phyloP scores from a whole-genome alignment of 2,113 vertebrate species.

The Etheostoma cragini region DNA sequence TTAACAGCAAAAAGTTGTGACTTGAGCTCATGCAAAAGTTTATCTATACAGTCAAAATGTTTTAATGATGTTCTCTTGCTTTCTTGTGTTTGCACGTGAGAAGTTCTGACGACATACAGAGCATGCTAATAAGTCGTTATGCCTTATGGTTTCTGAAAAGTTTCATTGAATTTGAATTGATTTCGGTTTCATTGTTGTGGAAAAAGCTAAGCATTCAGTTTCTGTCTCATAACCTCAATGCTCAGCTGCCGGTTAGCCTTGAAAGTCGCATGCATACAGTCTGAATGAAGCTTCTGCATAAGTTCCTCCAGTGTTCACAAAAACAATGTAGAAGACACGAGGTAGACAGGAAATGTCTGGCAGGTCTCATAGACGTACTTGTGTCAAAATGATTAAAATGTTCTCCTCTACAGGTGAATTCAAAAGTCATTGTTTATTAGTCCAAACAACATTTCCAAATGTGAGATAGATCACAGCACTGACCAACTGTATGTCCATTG shows the following conservation, averaged over 20 bases:
- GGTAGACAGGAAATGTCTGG: neutral
- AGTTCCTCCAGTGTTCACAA: neutral
- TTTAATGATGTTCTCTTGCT: neutral
- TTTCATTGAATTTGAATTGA: neutral
- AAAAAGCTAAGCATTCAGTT: neutral
- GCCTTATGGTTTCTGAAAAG: neutral
- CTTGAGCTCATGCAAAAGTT: neutral
- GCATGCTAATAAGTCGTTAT: neutral
- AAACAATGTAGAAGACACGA: neutral
- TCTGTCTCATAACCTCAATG: neutral
- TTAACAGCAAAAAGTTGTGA: conserved; percentile 22
- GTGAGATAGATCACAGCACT: neutral
- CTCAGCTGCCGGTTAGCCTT: neutral
- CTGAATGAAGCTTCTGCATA: neutral
- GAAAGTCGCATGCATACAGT: neutral
- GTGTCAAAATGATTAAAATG: neutral
- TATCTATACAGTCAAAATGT: neutral
- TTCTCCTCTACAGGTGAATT: neutral
- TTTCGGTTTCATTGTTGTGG: neutral
- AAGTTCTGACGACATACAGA: neutral
- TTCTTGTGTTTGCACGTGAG: neutral
- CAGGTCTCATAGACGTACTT: neutral
- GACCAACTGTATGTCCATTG: neutral
- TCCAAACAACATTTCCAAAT: neutral
- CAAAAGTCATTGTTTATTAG: neutral